Base-by-base conservation (phyloP, 2,888 invertebrate genomes). In the Chymomyza amoena region DNA sequence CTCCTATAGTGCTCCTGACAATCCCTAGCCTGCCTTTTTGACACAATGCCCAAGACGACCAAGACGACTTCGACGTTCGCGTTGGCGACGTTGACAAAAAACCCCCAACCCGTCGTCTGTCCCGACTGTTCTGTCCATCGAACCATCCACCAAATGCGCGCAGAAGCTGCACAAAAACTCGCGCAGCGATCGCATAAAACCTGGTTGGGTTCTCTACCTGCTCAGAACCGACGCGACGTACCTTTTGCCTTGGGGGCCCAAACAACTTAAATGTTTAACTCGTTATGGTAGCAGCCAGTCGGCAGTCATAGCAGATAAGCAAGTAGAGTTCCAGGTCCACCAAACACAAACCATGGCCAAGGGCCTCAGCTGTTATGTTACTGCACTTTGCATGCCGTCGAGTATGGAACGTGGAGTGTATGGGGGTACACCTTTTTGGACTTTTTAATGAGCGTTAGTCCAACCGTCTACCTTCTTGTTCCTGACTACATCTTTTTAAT, bases 101-200 rank as follows among this genome's bases (percentile, higher is more conserved):
- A 68, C 72, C 66, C 75, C 16, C 73, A 70, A 68, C 72, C 66
- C 75, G 3, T 7, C 60, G 57, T 56, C 72, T 69, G 72, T n/a
- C n/a, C n/a, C n/a, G n/a, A 51, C 60, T 25, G 16, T 56, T 60
- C 25, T 66, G 66, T 25, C 66, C 57, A 61, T 61, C 63, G 66
- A 68, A 68, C 70, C 72, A 64, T 62, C 70, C 69, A 73, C 70
- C 69, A 73, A 83, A 81, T 81, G 81, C 81, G 78, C 84, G 81
- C 81, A 82, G 81, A 84, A 82, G 81, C 84, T 82, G 81, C 84
- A 78, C 81, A 82, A 84, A 81, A 81, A 80, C 80, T 81, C 72
- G 81, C 71, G 70, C 63, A 75, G 68, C 70, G 67, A 75, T 66
- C 70, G 67, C 76, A 25, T 18, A 73, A 73, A 70, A 72, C 73